phyloP scores from a whole-genome alignment of 2,797 vertebrate genomes.

The Catostomus latipinnis region DNA sequence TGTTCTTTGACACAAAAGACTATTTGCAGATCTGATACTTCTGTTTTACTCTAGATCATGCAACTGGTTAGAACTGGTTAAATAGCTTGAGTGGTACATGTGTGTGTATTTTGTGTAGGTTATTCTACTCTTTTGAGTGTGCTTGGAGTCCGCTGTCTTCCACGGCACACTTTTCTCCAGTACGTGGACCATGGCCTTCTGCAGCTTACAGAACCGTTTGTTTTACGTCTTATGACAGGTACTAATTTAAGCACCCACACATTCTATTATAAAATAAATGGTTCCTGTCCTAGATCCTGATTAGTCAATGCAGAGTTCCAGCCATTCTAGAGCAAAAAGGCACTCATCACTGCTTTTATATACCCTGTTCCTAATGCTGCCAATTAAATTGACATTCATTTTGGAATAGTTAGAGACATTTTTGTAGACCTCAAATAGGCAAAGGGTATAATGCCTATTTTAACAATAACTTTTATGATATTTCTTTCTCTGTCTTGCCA shows the following conservation, averaged over 20 bases:
- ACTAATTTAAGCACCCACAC: conserved; percentile 37
- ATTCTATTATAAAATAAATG: neutral
- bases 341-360: too few species aligned
- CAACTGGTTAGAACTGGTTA: neutral
- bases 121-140: conserved; percentile 79
- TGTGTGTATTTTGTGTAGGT: conserved; percentile 65
- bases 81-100: neutral
- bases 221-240: conserved; percentile 82
- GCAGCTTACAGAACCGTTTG: conserved; percentile 79
- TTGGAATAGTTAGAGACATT: too few species aligned
- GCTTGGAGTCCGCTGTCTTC: conserved; percentile 81
- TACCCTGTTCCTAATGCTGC: too few species aligned
- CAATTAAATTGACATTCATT: too few species aligned
- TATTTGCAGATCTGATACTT: neutral
- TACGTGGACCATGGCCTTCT: conserved; percentile 80
- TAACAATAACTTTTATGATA: too few species aligned
- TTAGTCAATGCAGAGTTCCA: too few species aligned
- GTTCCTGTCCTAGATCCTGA: too few species aligned
- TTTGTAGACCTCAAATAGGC: too few species aligned
- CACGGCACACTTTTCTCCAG: conserved; percentile 78
- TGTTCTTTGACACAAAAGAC: conserved; percentile 9
- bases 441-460: too few species aligned
- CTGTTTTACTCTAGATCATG: too few species aligned
- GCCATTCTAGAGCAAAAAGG: too few species aligned
- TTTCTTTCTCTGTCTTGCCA: too few species aligned